Base-by-base conservation (phyloP, 2,888 invertebrate genomes). In the Pemphredon lugubris region DNA sequence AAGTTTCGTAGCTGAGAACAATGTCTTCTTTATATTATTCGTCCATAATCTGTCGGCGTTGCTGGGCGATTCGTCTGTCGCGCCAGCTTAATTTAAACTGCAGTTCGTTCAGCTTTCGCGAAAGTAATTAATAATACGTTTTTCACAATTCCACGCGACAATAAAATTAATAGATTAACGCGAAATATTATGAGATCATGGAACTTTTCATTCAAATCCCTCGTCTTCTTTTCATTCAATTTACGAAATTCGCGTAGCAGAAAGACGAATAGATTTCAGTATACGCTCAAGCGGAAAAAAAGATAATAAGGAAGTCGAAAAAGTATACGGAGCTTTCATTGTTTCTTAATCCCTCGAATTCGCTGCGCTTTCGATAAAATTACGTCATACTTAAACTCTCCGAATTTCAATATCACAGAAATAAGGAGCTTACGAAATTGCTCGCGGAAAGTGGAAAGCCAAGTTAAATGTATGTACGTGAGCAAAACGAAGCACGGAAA, bases 341-440 rank as follows among this genome's bases (percentile, higher is more conserved):
- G n/a, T n/a, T n/a, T n/a, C n/a, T n/a, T n/a, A n/a, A n/a, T n/a
- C n/a, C n/a, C n/a, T n/a, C n/a, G n/a, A n/a, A n/a, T 26, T 7
- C 26, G 26, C 53, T 55, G 60, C 58, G 69, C 69, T 71, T 68
- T 69, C 69, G 45, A 50, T 45, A 47, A 57, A 63, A 57, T 63
- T 58, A 54, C 44, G 57, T 45, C 21, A 18, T 2, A 11, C 21
- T n/a, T n/a, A n/a, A n/a, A n/a, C n/a, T n/a, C n/a, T n/a, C n/a
- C n/a, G n/a, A n/a, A n/a, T n/a, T 26, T 30, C 44, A 51, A 55
- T 69, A 53, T 50, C 48, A 53, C 44, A 40, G 54, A 47, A 73
- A 55, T 70, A 69, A 73, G 70, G 21, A 59, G 70, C 72, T 73
- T 72, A 69, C 48, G 2, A 44, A 44, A n/a, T 55, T 26, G 16